A percentile compares a stretch with the other conserved stretches of the same genome.
Conservation (phyloP, 2,113 vertebrate species). For the Meleagris gallopavo region DNA sequence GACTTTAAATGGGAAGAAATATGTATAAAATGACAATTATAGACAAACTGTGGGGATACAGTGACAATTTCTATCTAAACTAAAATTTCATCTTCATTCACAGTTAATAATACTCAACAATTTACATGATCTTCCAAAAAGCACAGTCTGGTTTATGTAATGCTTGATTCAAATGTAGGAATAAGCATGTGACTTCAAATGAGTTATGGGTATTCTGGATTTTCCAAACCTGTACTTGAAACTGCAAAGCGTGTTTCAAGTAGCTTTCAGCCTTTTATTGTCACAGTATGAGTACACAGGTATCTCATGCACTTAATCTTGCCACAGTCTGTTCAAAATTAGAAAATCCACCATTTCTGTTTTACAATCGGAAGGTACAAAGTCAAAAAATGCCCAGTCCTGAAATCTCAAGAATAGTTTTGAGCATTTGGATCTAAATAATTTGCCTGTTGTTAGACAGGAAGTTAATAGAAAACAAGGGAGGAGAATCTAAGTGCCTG, state of each 20-base stretch:
- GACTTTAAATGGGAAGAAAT: conserved; percentile 34
- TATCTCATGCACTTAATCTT: neutral
- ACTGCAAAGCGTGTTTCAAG: neutral
- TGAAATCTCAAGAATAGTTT: neutral
- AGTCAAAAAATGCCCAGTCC: neutral
- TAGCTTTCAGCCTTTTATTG: neutral
- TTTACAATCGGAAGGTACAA: neutral
- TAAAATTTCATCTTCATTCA: neutral
- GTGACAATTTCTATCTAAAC: neutral
- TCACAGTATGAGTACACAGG: neutral
- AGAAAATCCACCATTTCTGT: neutral
- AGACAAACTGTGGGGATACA: neutral
- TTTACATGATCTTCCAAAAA: neutral
- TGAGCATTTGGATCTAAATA: neutral
- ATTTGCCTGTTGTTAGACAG: neutral
- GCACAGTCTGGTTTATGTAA: neutral
- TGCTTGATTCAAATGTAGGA: conserved; percentile 3
- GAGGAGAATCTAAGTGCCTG: neutral
- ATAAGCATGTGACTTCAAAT: neutral
- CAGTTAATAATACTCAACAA: conserved; percentile 5
- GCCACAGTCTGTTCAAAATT: neutral
- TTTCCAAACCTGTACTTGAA: neutral
- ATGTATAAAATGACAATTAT: conserved; percentile 25
- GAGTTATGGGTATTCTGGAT: neutral
- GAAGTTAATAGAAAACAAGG: neutral